Evolutionary conservation across 1,140 invertebrate genomes (phyloP), one percentile per base, ranked within the genome.

Genomic region (Venturia canescens): DNA sequence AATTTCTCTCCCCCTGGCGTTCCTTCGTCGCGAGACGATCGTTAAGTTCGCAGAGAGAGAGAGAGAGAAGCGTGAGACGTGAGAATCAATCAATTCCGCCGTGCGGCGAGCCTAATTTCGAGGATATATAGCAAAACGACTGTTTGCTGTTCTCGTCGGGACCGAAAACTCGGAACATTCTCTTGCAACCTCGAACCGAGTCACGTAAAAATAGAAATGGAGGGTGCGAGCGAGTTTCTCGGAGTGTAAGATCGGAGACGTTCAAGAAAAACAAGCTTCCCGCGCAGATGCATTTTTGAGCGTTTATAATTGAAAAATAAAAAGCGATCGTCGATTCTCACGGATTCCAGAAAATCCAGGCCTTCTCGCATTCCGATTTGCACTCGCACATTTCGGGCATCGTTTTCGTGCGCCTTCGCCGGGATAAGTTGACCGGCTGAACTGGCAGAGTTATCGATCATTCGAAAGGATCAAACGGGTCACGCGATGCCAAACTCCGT

Each of bases 71-170:
- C 85, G 85, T 87, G 83, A 83, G 85, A 86, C 84, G 83, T 84
- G 83, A 85, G 83, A 89, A 90, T 90, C 88, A 88, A 90, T 90
- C 89, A 88, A 88, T 89, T 88, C 83, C 80, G 26, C 16, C 29
- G 85, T 57, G n/a, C n/a, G 72, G 79, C 80, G 83, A 69, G 82
- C 82, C 82, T 86, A 86, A 86, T 87, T 86, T 83, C 82, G 72
- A 60, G 38, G 78, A 79, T 60, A 79, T 83, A 53, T 26, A 72
- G 60, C 60, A 63, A 63, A 63, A 31, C 66, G 66, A 31, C 66
- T 31, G 13, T 69, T 69, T 27, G 11, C 26, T 69, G 27, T 29
- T 31, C 66, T 69, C 66, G 71, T 74, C 70, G 71, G 31, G 31
- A 26, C 71, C 44, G 15, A 69, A 50, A 74, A 74, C 38, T 53